A percentile compares a stretch with the other conserved stretches of the same genome.
These are phyloP conservation scores for Eolophus roseicapilla DNA, from an alignment of 2,113 vertebrate genomes.

Conservation along the genomic window DNA sequence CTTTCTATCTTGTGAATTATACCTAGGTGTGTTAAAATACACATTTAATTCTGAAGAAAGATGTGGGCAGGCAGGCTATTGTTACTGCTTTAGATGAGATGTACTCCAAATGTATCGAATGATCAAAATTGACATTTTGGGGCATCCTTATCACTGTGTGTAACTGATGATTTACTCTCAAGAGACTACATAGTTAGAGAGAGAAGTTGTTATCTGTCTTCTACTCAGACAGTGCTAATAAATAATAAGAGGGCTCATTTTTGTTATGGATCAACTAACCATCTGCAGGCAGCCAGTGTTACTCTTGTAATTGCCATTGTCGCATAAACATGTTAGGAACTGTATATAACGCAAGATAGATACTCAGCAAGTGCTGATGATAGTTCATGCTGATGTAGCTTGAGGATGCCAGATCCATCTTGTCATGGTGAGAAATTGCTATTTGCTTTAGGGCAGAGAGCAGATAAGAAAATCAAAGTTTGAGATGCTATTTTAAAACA, in stretches of 20 bases:
- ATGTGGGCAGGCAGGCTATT: not conserved
- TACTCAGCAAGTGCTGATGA: constrained; percentile 5
- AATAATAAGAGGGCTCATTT: constrained; percentile 29
- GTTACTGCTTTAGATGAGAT: not conserved
- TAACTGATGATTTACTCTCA: constrained; percentile 20
- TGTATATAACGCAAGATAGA: constrained; percentile 40
- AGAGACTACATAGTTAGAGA: not conserved
- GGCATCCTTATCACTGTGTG: not conserved
- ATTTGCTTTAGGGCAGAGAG: not conserved
- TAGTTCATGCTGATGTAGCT: not conserved
- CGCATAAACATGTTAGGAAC: constrained; percentile 13
- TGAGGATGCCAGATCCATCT: constrained; percentile 1
- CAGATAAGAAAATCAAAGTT: not conserved
- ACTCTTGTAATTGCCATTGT: not conserved
- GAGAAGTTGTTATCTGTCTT: constrained; percentile 17
- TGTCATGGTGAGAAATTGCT: constrained; percentile 5
- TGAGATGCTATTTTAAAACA: not conserved
- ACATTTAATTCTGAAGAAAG: not conserved
- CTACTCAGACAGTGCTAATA: constrained; percentile 25
- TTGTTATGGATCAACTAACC: constrained; percentile 29
- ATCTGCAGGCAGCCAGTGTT: not conserved
- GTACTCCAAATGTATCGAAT: not conserved
- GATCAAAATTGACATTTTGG: not conserved
- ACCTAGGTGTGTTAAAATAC: not conserved
- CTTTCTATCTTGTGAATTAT: not conserved